Conservation (phyloP, 2,888 invertebrate genomes). For the Hanleya hanleyi region DNA sequence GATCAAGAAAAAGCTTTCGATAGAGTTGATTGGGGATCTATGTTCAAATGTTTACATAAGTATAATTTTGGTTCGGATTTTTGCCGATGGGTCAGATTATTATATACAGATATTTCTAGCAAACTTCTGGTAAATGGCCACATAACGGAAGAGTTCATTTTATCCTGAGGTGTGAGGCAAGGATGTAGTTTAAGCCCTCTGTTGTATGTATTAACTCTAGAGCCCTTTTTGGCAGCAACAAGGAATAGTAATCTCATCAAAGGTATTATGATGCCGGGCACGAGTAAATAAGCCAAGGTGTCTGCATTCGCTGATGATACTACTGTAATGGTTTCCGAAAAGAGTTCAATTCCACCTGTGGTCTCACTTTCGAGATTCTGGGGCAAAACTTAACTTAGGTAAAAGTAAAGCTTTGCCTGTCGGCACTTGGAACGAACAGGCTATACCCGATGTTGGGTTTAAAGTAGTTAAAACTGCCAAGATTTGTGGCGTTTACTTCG, state of each 20-base stretch:
- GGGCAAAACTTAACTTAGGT: slow-evolving; percentile 32
- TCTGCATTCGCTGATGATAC: slow-evolving; percentile 24
- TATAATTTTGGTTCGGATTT: slow-evolving; percentile 43
- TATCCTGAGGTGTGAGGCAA: slow-evolving; percentile 5
- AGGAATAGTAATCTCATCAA: slow-evolving; percentile 1
- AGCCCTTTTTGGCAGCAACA: neutral
- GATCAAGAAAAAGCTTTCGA: slow-evolving; percentile 52
- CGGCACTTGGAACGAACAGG: slow-evolving; percentile 33
- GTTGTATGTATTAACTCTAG: neutral
- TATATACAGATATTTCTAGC: neutral
- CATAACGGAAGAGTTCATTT: neutral
- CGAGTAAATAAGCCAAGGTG: slow-evolving; percentile 1
- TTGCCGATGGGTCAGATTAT: slow-evolving; percentile 34
- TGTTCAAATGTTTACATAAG: slow-evolving; percentile 33
- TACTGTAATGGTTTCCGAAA: slow-evolving; percentile 8
- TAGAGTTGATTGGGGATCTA: slow-evolving; percentile 38
- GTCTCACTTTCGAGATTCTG: slow-evolving; percentile 16
- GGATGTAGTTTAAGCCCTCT: neutral
- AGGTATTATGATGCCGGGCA: slow-evolving; percentile 26
- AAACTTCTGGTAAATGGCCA: neutral
- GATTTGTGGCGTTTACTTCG: neutral
- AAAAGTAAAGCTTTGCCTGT: slow-evolving; percentile 33
- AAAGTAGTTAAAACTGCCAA: neutral
- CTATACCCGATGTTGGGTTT: neutral
- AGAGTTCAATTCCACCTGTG: neutral